Evolutionary conservation across 1,140 invertebrate genomes (phyloP), one percentile per base, ranked within the genome.

Genomic region (Cyrtorhinus lividipennis): DNA sequence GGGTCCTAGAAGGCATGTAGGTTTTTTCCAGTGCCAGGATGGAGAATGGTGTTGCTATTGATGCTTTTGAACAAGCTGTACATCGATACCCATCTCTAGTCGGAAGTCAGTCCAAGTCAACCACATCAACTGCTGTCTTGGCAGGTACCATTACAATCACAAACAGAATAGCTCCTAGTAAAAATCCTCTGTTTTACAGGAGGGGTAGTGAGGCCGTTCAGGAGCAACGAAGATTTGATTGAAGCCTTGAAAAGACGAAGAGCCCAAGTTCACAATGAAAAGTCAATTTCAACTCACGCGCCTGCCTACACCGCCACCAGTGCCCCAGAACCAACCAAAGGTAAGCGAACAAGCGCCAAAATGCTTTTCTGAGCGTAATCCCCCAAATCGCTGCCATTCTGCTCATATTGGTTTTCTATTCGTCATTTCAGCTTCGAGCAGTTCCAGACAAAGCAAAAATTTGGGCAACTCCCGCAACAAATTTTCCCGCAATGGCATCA

Each of bases 191-290:
- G n/a, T n/a, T n/a, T n/a, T n/a, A n/a, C 44, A 62, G 61, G 30
- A 56, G 66, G 64, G 5, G 63, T 62, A 2, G 46, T 66, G 1
- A 30, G 67, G 15, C 67, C 67, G 5, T 67, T 67, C 58, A 53
- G 67, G 13, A 66, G 65, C 57, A 67, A 67, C 46, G 56, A 60
- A 13, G 67, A 66, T 59, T 56, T 67, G 1, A 62, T 67, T n/a
- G 67, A 67, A 59, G 63, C 65, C 15, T 44, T 67, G 45, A 67
- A 66, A 56, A 62, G 65, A 15, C 46, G 67, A 53, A 18, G 67
- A 30, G 56, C 59, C n/a, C 63, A 66, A 45, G 22, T 30, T 0
- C 30, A 18, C 10, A 27, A 15, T 3, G 56, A 58, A 22, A 10
- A 24, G 2, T 2, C 61, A 8, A 24, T 48, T 15, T 18, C 58